These are phyloP conservation scores for Rhorus exstirpatorius DNA, from an alignment of 2,888 invertebrate genomes.

Conservation along the genomic window DNA sequence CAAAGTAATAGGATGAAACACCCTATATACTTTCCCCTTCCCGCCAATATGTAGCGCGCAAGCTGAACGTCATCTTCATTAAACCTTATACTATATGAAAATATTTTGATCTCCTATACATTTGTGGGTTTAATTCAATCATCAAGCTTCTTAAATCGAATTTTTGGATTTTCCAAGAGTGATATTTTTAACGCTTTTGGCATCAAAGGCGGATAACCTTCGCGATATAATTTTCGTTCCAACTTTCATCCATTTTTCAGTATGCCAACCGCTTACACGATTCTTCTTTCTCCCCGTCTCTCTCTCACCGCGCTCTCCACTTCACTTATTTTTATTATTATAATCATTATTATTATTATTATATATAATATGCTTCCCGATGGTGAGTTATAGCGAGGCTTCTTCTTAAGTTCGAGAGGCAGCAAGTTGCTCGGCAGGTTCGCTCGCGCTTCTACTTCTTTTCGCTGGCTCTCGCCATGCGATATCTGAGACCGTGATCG, in stretches of 20 bases:
- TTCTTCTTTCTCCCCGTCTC: conserved; percentile 3
- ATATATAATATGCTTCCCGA: conserved; percentile 50
- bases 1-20: no score
- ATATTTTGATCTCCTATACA: no score
- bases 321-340: conserved; percentile 59
- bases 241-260: conserved; percentile 34
- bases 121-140: no score
- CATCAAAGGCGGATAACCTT: conserved; percentile 46
- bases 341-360: conserved; percentile 56
- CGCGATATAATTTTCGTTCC: conserved; percentile 46
- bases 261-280: conserved; percentile 22
- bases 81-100: no score
- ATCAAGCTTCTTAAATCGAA: conserved; percentile 29
- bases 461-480: conserved; percentile 57
- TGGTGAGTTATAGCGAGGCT: conserved; percentile 48
- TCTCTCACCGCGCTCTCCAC: conserved; percentile 19
- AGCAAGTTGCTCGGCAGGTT: conserved; percentile 55
- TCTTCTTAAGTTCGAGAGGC: conserved; percentile 48
- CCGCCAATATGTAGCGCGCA: no score
- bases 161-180: background rate
- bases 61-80: no score
- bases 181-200: background rate
- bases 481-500: conserved; percentile 66
- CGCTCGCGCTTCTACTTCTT: conserved; percentile 33
- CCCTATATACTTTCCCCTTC: no score